Evolutionary conservation across 2,888 invertebrate genomes (phyloP), one percentile per base, ranked within the genome.

Genomic region (Stratiomys singularior): DNA sequence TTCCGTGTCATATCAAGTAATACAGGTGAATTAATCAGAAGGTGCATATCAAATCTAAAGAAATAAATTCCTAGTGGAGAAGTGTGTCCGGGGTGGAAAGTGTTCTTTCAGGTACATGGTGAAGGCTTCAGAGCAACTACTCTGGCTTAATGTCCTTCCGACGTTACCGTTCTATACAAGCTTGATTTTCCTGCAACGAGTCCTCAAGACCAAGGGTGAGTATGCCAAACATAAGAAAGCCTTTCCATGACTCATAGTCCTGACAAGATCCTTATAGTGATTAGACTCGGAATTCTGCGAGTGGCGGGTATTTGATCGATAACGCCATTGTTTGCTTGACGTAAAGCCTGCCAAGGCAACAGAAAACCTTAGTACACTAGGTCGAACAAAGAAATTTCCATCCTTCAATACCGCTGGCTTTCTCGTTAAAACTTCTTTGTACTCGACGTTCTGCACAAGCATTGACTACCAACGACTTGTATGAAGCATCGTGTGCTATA

Each of bases 261-360:
- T 25, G 25, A 52, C 52, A 27, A 52, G 52, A 72, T 72, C 27
- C 71, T 56, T 52, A 25, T 18, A 56, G 37, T 72, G 71, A 72
- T 72, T 72, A 56, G 71, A 18, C 56, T 23, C 27, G 52, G 52
- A 28, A 56, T 52, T 56, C 25, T 25, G n/a, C 37, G 7, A 18
- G 66, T 37, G 71, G 52, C 71, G 52, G 52, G 71, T 72, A 72
- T 72, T 72, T 72, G 71, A 72, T 72, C 71, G 71, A 72, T 72
- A 72, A 72, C 52, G 52, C 52, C 52, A 72, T 72, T 72, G 71
- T 52, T 72, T 72, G 71, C 52, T 27, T 71, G 56, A 72, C 71
- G 27, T 72, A 27, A 1, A 44, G 15, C 28, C 21, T 44, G 28
- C 44, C 66, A 66, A 66, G 66, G 66, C 15, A 66, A 66, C 66